phyloP scores from a whole-genome alignment of 2,113 vertebrate species.

The Sceloporus tristichus region DNA sequence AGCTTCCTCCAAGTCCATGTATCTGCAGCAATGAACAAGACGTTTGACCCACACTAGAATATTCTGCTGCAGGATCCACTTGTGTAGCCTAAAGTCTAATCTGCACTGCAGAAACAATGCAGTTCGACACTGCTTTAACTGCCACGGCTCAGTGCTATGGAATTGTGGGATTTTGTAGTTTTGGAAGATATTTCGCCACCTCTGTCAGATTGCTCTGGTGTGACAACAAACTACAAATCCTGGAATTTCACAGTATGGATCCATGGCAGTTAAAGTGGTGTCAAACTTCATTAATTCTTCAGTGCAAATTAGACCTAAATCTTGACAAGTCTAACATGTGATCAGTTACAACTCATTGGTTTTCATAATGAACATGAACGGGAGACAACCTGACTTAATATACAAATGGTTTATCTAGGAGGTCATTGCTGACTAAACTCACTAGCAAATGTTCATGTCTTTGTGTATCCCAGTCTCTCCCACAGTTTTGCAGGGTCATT shows the following conservation, averaged over 20 bases:
- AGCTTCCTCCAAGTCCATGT: no score
- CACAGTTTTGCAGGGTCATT: constrained; percentile 34
- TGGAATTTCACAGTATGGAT: no score
- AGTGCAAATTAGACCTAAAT: no score
- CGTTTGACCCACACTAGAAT: neutral
- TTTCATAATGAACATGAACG: neutral
- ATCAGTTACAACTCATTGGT: neutral
- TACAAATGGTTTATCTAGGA: neutral
- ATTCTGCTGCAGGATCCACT: neutral
- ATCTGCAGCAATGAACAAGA: no score
- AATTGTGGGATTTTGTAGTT: no score
- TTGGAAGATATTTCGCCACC: no score
- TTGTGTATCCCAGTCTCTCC: constrained; percentile 21
- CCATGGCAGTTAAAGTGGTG: no score
- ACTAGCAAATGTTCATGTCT: constrained; percentile 11
- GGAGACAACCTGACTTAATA: neutral
- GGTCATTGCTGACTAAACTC: neutral
- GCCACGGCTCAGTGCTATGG: no score
- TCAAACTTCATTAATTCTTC: no score
- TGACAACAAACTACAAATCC: no score
- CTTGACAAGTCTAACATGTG: neutral
- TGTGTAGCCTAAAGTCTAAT: neutral
- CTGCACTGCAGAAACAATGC: neutral
- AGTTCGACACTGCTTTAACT: no score
- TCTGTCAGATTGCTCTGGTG: no score